Evolutionary conservation across 2,113 vertebrate genomes (phyloP).

Genomic region (Labrus mixtus): DNA sequence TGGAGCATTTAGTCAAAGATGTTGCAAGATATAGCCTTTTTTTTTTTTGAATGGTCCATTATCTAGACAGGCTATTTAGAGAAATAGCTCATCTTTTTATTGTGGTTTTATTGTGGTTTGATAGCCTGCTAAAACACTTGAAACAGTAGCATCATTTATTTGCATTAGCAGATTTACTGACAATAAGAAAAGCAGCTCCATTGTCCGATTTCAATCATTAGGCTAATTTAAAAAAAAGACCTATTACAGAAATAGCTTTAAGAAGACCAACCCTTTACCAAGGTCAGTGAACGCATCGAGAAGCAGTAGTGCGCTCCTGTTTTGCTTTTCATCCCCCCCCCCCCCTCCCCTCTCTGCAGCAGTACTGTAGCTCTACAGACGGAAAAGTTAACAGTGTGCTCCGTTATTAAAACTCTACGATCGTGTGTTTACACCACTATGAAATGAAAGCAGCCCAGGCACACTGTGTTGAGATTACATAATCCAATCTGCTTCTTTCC

Average conservation of each 20-base stretch:
- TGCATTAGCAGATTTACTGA: not conserved
- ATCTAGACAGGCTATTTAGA: not conserved
- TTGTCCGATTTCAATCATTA: not conserved
- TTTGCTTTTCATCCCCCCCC: conserved; percentile 18
- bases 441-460: not conserved
- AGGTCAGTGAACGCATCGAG: conserved; percentile 35
- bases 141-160: not conserved
- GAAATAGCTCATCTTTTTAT: too few relatives aligned
- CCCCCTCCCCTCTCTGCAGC: conserved; percentile 53
- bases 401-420: not conserved
- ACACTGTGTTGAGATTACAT: conserved; percentile 12
- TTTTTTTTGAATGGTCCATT: not conserved
- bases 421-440: not conserved
- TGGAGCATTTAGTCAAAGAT: not conserved
- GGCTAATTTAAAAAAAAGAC: not conserved
- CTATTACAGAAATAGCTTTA: not conserved
- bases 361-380: conserved; percentile 3
- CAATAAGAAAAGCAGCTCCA: not conserved
- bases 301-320: conserved; percentile 23
- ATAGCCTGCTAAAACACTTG: not conserved
- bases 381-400: conserved; percentile 10
- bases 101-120: too few relatives aligned
- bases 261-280: not conserved
- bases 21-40: accelerated
- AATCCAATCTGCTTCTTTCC: conserved; percentile 32